Percentiles rank a stretch among this genome's conserved stretches.
Evolutionary conservation across 2,888 invertebrate genomes (phyloP).

Genomic region (Cephus pygmeus): DNA sequence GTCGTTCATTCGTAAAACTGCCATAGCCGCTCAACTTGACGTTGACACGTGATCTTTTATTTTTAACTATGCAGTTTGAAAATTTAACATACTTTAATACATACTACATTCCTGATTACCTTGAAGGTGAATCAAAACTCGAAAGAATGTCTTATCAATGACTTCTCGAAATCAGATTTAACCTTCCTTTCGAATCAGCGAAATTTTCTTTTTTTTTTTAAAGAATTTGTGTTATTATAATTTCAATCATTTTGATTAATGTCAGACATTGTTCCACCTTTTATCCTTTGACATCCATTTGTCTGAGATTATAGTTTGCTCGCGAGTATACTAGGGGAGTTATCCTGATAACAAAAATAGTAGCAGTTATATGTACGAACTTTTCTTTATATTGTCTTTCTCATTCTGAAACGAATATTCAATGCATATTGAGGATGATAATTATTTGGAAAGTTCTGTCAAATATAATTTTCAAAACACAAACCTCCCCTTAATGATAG

Average conservation of each 20-base stretch:
- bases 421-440: too few species aligned
- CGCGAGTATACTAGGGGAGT: neutral
- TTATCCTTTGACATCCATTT: neutral
- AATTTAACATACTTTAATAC: neutral
- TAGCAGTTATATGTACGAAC: neutral
- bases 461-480: neutral
- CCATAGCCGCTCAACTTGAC: neutral
- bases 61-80: neutral
- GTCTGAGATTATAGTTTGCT: neutral
- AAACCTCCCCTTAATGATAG: neutral
- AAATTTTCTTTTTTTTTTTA: neutral
- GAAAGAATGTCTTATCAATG: too few species aligned
- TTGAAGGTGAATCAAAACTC: too few species aligned
- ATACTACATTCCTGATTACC: neutral
- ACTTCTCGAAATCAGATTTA: too few species aligned
- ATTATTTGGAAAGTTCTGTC: too few species aligned
- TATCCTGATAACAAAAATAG: neutral
- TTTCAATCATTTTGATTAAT: neutral
- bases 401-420: neutral
- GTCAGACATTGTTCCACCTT: neutral
- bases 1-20: too few species aligned
- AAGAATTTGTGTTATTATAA: neutral
- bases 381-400: neutral
- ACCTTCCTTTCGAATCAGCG: neutral
- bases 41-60: neutral